These are phyloP conservation scores for Ptilorrhoa leucosticta DNA, from an alignment of 2,113 vertebrate genomes.

Conservation along the genomic window DNA sequence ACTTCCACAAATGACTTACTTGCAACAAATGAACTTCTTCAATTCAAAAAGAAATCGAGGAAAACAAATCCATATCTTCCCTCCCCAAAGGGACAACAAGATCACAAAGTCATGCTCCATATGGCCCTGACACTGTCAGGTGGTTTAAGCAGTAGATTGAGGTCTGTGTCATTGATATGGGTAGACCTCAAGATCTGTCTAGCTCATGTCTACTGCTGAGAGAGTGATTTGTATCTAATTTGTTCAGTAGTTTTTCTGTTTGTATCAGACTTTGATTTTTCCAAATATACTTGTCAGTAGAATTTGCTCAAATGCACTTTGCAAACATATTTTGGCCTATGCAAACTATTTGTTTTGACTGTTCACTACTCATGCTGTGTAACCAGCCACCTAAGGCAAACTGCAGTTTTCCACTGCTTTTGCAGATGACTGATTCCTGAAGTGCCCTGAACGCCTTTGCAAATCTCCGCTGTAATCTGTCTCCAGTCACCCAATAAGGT, in stretches of 20 bases:
- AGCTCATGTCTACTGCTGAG: neutral
- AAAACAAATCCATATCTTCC: neutral
- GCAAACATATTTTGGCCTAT: constrained; percentile 7
- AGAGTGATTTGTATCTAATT: neutral
- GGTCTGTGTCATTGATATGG: neutral
- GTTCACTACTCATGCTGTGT: neutral
- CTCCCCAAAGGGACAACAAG: neutral
- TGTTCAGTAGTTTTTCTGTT: neutral
- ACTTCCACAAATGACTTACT: neutral
- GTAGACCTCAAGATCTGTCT: neutral
- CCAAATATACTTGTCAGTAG: constrained; percentile 12
- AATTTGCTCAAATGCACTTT: constrained; percentile 20
- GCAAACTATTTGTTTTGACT: constrained; percentile 52
- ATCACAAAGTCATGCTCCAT: neutral
- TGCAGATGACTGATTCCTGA: constrained; percentile 39
- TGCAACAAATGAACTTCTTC: neutral
- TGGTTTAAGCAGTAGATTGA: neutral
- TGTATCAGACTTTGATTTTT: constrained; percentile 21
- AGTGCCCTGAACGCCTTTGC: neutral
- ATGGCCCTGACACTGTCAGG: neutral
- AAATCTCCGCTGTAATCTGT: constrained; percentile 1
- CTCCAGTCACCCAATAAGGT: constrained; percentile 2
- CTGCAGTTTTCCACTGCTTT: neutral
- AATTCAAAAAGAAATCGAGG: neutral
- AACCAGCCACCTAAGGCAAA: constrained; percentile 51